Conservation (phyloP, 2,797 vertebrate genomes). For the Phataginus tricuspis region DNA sequence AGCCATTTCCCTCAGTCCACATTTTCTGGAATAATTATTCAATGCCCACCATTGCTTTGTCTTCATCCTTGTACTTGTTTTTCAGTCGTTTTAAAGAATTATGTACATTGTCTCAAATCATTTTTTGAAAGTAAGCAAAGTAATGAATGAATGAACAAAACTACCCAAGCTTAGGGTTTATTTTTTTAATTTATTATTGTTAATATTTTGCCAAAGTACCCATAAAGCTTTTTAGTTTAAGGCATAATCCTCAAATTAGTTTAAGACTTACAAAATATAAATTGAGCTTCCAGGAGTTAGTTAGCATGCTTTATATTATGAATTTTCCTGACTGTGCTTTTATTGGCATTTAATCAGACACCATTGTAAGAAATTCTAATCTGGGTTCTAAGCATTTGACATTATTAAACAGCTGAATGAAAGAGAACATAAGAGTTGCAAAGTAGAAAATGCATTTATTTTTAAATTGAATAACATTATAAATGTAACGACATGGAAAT, state of each 20-base stretch:
- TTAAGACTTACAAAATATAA: conserved; percentile 71
- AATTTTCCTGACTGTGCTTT: conserved; percentile 75
- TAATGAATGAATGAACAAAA: conserved; percentile 48
- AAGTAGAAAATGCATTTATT: conserved; percentile 77
- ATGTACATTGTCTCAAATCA: conserved; percentile 30
- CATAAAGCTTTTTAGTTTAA: conserved; percentile 70
- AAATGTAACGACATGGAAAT: conserved; percentile 59
- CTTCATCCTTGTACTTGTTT: conserved; percentile 50
- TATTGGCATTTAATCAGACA: conserved; percentile 78
- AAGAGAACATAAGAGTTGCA: conserved; percentile 68
- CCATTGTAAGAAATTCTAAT: conserved; percentile 80
- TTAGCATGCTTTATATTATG: conserved; percentile 69
- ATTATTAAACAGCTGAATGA: conserved; percentile 80
- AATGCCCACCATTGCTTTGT: neutral
- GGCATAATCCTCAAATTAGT: conserved; percentile 71
- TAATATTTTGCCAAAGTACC: conserved; percentile 67
- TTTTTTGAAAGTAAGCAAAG: conserved; percentile 54
- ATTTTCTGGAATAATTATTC: conserved; percentile 46
- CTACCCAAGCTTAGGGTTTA: neutral
- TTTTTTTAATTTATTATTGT: conserved; percentile 42
- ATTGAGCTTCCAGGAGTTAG: conserved; percentile 68
- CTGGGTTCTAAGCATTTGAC: conserved; percentile 77
- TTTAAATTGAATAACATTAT: conserved; percentile 79
- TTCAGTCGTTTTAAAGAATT: conserved; percentile 60
- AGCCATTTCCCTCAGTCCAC: neutral